A percentile compares a stretch with the other conserved stretches of the same genome.
Evolutionary conservation across 2,797 vertebrate species (phyloP).

Genomic region (Crypturellus tataupa): DNA sequence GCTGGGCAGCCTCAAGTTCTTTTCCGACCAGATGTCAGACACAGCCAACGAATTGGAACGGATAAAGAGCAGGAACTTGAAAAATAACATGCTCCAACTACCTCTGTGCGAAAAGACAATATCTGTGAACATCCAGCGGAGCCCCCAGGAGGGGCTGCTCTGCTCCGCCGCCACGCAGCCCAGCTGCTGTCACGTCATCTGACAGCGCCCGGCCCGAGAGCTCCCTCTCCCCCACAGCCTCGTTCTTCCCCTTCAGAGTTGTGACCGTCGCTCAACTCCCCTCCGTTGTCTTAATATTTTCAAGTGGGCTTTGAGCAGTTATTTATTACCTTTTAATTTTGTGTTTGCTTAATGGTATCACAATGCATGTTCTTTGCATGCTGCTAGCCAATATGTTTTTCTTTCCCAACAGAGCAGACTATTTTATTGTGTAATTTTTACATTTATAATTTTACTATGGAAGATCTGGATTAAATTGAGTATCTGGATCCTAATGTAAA

Average conservation of each 20-base stretch:
- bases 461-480: conserved; percentile 78
- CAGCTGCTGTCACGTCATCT: conserved; percentile 98
- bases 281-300: conserved; percentile 80
- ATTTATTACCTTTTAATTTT: conserved; percentile 82
- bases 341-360: conserved; percentile 78
- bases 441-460: conserved; percentile 79
- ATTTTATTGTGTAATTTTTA: conserved; percentile 81
- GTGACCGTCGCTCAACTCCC: conserved; percentile 72
- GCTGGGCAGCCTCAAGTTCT: conserved; percentile 76
- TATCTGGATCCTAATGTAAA: conserved; percentile 79
- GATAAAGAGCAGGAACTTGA: conserved; percentile 90
- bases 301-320: conserved; percentile 80
- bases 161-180: conserved; percentile 90
- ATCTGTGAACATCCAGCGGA: conserved; percentile 96
- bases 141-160: conserved; percentile 91
- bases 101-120: conserved; percentile 99
- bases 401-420: conserved; percentile 68
- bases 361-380: conserved; percentile 86
- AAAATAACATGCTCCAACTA: conserved; percentile 94
- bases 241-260: conserved; percentile 77
- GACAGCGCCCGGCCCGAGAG: conserved; percentile 67
- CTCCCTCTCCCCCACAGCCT: conserved; percentile 56
- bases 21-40: conserved; percentile 87
- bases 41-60: conserved; percentile 84
- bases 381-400: conserved; percentile 82